Conservation (phyloP, 2,888 invertebrate species). For the Atethmia centrago region DNA sequence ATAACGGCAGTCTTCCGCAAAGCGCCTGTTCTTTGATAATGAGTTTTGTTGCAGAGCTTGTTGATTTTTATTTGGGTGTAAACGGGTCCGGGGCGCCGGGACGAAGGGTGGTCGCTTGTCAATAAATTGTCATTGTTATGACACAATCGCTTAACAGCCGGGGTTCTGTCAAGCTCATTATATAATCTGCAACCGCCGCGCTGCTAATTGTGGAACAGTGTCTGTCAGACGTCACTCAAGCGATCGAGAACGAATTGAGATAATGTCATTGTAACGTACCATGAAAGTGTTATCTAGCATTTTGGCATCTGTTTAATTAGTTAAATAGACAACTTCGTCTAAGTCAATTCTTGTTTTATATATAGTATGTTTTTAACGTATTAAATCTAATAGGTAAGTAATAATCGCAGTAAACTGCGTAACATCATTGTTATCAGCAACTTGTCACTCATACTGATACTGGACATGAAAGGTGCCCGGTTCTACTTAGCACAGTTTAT, state of each 20-base stretch:
- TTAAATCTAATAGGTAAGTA: slow-evolving; percentile 27
- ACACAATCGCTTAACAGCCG: slow-evolving; percentile 73
- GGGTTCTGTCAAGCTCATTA: slow-evolving; percentile 66
- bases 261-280: slow-evolving; percentile 43
- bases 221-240: slow-evolving; percentile 53
- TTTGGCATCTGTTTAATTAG: slow-evolving; percentile 39
- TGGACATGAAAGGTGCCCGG: slow-evolving; percentile 62
- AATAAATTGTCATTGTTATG: slow-evolving; percentile 85
- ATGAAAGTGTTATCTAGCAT: slow-evolving; percentile 38
- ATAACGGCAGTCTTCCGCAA: slow-evolving; percentile 87
- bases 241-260: slow-evolving; percentile 54
- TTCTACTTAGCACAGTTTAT: slow-evolving; percentile 62
- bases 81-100: slow-evolving; percentile 73
- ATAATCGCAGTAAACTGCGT: slow-evolving; percentile 37
- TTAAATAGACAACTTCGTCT: slow-evolving; percentile 16
- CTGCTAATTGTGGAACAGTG: slow-evolving; percentile 67
- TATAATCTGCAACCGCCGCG: slow-evolving; percentile 71
- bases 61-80: slow-evolving; percentile 79
- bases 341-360: slow-evolving; percentile 16
- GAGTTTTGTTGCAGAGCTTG: slow-evolving; percentile 78
- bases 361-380: slow-evolving; percentile 8
- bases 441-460: slow-evolving; percentile 66
- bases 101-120: slow-evolving; percentile 76
- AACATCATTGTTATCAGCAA: slow-evolving; percentile 62
- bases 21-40: slow-evolving; percentile 82